These are phyloP conservation scores for Petrocephalus schoutedeni DNA, from an alignment of 2,797 vertebrate genomes.

Conservation along the genomic window DNA sequence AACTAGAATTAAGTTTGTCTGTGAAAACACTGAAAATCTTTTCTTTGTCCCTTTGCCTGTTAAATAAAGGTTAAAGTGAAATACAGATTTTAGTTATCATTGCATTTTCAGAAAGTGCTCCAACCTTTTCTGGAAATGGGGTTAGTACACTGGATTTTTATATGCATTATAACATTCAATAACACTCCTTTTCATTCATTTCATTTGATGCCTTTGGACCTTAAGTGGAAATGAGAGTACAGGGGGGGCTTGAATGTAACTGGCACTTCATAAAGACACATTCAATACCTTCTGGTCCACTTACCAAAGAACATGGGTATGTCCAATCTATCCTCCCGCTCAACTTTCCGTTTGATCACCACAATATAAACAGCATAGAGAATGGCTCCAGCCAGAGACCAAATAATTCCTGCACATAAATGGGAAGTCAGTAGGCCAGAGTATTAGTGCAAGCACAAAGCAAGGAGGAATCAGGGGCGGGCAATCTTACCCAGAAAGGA, in stretches of 20 bases:
- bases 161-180: background rate
- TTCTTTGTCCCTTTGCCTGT: too few species aligned
- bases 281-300: constrained; percentile 25
- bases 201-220: background rate
- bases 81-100: too few species aligned
- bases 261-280: background rate
- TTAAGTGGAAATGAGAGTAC: background rate
- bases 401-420: constrained; percentile 72
- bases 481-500: too few species aligned
- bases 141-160: background rate
- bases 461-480: background rate
- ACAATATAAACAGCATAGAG: constrained; percentile 92
- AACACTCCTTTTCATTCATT: background rate
- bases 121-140: too few species aligned
- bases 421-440: background rate
- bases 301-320: constrained; percentile 98
- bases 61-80: too few species aligned
- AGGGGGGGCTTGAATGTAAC: background rate
- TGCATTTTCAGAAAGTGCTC: too few species aligned
- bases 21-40: too few species aligned
- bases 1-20: too few species aligned
- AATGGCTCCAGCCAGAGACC: constrained; percentile 85
- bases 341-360: constrained; percentile 93
- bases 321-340: constrained; percentile 90
- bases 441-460: background rate